Conservation (phyloP, 2,888 invertebrate genomes). For the Lochmaea capreae region DNA sequence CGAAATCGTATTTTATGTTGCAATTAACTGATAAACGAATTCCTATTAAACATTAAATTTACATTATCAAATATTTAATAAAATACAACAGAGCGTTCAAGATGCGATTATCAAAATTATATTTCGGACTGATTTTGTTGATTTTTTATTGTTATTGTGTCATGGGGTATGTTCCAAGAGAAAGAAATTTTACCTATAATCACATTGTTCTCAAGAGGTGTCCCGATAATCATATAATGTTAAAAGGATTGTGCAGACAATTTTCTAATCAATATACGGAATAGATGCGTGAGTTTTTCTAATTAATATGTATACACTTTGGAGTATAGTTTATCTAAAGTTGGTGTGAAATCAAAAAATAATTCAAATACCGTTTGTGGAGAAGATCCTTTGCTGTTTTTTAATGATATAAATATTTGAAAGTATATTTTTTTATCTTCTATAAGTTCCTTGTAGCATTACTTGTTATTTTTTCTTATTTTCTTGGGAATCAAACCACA, state of each 20-base stretch:
- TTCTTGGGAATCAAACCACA: too few species aligned
- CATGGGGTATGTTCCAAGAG: constrained; percentile 18
- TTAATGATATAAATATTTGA: too few species aligned
- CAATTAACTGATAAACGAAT: too few species aligned
- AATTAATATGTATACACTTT: background rate
- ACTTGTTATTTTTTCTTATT: too few species aligned
- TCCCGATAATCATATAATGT: constrained; percentile 17
- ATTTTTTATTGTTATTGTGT: constrained; percentile 1
- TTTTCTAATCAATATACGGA: constrained; percentile 27
- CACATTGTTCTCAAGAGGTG: constrained; percentile 22
- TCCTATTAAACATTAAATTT: background rate
- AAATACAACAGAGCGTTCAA: background rate
- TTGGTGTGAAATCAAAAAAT: too few species aligned
- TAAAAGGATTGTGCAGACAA: constrained; percentile 32
- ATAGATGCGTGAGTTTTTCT: constrained; percentile 17
- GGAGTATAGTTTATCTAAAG: too few species aligned
- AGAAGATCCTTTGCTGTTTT: too few species aligned
- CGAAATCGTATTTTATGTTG: too few species aligned
- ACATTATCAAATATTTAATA: background rate
- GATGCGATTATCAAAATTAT: constrained; percentile 15
- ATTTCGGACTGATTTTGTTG: background rate
- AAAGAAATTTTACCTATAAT: constrained; percentile 27
- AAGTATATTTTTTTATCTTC: too few species aligned
- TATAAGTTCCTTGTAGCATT: too few species aligned
- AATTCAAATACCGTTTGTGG: too few species aligned